phyloP scores from a whole-genome alignment of 2,797 vertebrate species.

The Sarcoramphus papa region DNA sequence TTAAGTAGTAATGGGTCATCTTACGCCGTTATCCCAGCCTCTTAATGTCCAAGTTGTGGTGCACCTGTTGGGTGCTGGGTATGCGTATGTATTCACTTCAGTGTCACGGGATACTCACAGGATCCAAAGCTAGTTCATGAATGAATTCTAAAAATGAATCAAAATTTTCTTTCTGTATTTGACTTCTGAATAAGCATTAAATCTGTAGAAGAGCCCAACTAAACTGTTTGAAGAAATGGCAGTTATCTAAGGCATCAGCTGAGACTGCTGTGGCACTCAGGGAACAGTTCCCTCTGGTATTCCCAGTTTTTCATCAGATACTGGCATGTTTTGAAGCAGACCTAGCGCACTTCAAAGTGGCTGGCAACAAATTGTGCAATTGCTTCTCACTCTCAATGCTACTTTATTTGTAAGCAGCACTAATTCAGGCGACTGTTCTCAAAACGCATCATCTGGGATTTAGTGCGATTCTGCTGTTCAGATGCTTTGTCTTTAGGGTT shows the following conservation, averaged over 20 bases:
- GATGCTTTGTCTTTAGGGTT: neutral
- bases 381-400: neutral
- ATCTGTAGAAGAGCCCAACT: neutral
- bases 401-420: neutral
- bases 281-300: neutral
- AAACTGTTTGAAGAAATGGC: neutral
- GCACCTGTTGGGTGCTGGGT: neutral
- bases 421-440: neutral
- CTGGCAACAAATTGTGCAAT: neutral
- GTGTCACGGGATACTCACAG: fast-evolving
- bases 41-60: neutral
- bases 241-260: neutral
- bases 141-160: neutral
- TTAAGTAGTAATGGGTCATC: neutral
- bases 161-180: neutral
- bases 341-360: neutral
- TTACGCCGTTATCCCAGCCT: neutral
- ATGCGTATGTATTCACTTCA: fast-evolving
- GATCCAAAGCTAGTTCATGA: neutral
- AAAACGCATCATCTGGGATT: neutral
- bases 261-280: fast-evolving
- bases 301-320: neutral
- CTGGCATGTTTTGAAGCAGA: neutral
- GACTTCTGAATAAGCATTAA: neutral
- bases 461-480: neutral